phyloP scores from a whole-genome alignment of 2,888 invertebrate genomes.

The Caenorhabditis doughertyi region DNA sequence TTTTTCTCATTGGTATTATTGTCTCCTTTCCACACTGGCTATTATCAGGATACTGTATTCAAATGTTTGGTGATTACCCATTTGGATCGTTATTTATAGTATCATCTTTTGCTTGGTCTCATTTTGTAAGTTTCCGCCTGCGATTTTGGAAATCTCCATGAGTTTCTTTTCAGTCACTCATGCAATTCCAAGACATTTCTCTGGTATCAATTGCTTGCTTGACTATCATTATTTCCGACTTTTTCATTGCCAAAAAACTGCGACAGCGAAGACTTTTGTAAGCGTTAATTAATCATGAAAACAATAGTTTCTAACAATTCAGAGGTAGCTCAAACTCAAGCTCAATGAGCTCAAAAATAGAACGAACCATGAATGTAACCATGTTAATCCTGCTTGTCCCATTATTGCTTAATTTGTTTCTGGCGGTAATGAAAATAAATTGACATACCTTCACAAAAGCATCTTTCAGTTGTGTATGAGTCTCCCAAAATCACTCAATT shows the following conservation, averaged over 20 bases:
- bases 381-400: constrained; percentile 3
- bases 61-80: not conserved
- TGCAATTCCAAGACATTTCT: not conserved
- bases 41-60: constrained; percentile 1
- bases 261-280: not conserved
- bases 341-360: not conserved
- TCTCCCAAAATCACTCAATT: not conserved
- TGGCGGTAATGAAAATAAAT: not conserved
- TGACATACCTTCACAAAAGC: not conserved
- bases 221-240: too few species aligned
- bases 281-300: not conserved
- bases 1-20: not conserved
- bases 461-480: not conserved
- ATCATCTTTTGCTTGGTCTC: not conserved
- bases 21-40: not conserved
- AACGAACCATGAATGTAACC: not conserved
- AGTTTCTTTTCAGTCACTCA: not conserved
- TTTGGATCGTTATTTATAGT: constrained; percentile 18
- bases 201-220: not conserved
- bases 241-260: not conserved
- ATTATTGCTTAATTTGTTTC: not conserved
- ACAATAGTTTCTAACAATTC: not conserved
- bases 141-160: not conserved
- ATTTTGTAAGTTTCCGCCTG: not conserved
- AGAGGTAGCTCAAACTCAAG: not conserved